These are phyloP conservation scores for Turnix velox DNA, from an alignment of 2,113 vertebrate species.

Conservation along the genomic window DNA sequence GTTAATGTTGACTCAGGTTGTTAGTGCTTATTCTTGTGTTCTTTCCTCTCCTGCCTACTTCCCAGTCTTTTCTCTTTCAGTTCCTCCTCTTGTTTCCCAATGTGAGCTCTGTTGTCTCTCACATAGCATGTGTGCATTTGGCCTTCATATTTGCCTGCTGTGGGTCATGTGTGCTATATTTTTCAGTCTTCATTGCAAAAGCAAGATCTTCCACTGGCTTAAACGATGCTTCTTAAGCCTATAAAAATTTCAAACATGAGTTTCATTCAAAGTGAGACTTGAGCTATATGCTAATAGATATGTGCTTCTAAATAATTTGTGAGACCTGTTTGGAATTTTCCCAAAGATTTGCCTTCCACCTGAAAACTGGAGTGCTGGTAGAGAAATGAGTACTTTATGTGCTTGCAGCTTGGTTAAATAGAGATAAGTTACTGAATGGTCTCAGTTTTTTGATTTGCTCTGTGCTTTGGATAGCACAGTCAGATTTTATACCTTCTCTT, in stretches of 20 bases:
- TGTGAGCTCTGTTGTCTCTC: background rate
- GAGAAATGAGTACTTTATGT: background rate
- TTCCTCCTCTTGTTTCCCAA: constrained; percentile 4
- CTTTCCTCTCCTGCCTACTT: constrained; percentile 42
- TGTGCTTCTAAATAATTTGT: background rate
- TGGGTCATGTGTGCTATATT: background rate
- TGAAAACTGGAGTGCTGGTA: background rate
- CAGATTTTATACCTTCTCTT: background rate
- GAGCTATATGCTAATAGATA: background rate
- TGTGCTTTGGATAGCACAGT: background rate
- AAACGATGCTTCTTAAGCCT: background rate
- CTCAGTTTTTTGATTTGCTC: background rate
- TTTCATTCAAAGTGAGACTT: background rate
- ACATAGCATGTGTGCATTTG: background rate
- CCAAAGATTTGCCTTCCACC: background rate
- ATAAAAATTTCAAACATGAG: background rate
- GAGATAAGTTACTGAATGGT: background rate
- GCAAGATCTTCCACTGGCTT: background rate
- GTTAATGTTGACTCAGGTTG: constrained; percentile 66
- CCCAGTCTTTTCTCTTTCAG: constrained; percentile 47
- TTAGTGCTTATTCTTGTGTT: constrained; percentile 53
- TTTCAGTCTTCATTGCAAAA: background rate
- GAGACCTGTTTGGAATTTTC: background rate
- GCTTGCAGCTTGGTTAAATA: background rate
- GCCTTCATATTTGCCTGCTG: background rate